Evolutionary conservation across 30 jellyfish, hydroid and myxozoan genomes (phyloP).

Genomic region (Turritopsis rubra): DNA sequence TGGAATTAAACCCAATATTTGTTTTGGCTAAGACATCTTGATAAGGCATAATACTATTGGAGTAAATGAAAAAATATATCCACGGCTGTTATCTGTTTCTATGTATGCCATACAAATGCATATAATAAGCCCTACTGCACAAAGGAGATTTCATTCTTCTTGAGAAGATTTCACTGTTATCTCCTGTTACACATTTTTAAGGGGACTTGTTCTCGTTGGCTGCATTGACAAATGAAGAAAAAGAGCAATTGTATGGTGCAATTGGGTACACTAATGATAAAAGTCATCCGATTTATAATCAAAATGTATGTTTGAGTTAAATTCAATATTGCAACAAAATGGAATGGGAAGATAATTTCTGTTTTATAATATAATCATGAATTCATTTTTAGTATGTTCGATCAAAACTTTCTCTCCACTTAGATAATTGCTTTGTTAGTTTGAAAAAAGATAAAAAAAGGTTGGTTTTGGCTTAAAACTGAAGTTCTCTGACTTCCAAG

Average conservation of each 20-base stretch:
- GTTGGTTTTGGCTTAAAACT: not conserved
- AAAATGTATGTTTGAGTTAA: constrained; percentile 9
- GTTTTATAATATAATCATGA: not conserved
- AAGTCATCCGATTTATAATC: constrained; percentile 20
- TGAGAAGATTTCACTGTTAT: no score
- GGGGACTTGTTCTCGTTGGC: constrained; percentile 26
- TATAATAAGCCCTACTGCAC: no score
- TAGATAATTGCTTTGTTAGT: constrained; percentile 11
- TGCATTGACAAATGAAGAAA: constrained; percentile 31
- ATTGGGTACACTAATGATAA: constrained; percentile 25
- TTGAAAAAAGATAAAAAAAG: constrained; percentile 16
- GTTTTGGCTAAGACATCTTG: no score
- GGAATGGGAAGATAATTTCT: not conserved
- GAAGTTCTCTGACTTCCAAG: not conserved
- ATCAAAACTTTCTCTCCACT: constrained; percentile 18
- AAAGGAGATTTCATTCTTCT: no score
- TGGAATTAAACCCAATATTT: no score
- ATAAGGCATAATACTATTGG: no score
- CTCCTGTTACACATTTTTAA: not conserved
- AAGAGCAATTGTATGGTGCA: constrained; percentile 28
- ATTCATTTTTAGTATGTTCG: constrained; percentile 20
- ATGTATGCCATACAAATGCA: no score
- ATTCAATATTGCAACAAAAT: not conserved
- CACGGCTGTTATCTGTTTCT: no score
- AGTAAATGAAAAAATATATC: not conserved